Base-by-base conservation (phyloP, 2,888 invertebrate species). In the Eurois occulta region DNA sequence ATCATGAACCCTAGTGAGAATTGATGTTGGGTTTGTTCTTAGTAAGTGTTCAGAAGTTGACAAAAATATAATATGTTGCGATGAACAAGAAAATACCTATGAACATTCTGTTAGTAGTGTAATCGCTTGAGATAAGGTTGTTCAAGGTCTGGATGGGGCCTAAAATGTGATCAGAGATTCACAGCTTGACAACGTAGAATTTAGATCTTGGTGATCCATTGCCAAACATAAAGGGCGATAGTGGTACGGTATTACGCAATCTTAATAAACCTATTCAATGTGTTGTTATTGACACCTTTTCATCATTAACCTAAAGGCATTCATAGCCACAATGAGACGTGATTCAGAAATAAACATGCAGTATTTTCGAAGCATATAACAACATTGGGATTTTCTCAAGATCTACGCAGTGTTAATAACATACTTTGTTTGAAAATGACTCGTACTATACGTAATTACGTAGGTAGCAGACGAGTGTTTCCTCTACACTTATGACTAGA, bases 401-500 rank as follows among this genome's bases (percentile, higher is more conserved):
- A 43, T 73, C 32, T 79, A 28, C 74, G 28, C n/a, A 58, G 46
- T 32, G 48, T 35, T 78, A 75, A 75, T 74, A 74, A 73, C 58
- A 78, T 46, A 71, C 52, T 73, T 68, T 48, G 72, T 65, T 58
- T 85, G 60, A 81, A 75, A 75, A 75, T 64, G 16, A 62, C 73
- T 48, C 24, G 62, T 73, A 77, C 21, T 32, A 5, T 55, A 41
- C 32, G 43, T 68, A 62, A 71, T 78, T 76, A 78, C 67, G 71
- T 78, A 75, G 68, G 64, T 55, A 71, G 75, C 38, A 58, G 8
- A 55, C 18, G 62, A 72, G 66, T 46, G 46, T 65, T 81, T 81
- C 78, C 78, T 85, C 75, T 6, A 32, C 43, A 77, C 60, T 73
- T 75, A n/a, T n/a, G n/a, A n/a, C n/a, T n/a, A n/a, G n/a, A n/a